Conservation (phyloP, 2,113 vertebrate species). For the Lates calcarifer region DNA sequence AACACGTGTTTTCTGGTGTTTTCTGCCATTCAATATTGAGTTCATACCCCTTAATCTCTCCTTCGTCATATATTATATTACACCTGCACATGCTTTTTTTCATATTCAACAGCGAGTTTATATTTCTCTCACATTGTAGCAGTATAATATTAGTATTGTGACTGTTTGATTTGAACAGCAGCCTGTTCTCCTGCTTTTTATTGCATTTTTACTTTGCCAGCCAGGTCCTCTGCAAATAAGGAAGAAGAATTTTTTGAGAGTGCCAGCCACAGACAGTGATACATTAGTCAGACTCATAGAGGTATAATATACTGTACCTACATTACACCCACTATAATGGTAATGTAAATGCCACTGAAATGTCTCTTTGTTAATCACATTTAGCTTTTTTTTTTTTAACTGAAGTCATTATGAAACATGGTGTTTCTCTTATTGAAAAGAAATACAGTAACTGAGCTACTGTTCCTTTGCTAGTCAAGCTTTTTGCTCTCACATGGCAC, state of each 20-base stretch:
- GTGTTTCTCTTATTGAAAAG: background rate
- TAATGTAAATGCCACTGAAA: background rate
- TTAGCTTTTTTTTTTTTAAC: background rate
- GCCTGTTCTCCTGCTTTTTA: slow-evolving; percentile 12
- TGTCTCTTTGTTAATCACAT: background rate
- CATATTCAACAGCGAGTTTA: background rate
- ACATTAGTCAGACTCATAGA: slow-evolving; percentile 23
- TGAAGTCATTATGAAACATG: too few species aligned
- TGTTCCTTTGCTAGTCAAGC: too few species aligned
- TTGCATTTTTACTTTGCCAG: slow-evolving; percentile 24
- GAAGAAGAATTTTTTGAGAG: slow-evolving; percentile 21
- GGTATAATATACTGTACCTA: background rate
- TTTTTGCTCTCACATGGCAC: too few species aligned
- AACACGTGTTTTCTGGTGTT: background rate
- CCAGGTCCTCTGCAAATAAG: slow-evolving; percentile 36
- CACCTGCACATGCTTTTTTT: background rate
- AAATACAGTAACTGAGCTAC: too few species aligned
- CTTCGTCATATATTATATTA: slow-evolving; percentile 1
- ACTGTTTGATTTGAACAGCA: background rate
- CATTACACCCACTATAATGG: background rate
- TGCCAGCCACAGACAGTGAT: slow-evolving; percentile 12
- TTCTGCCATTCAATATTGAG: background rate
- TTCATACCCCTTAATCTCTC: background rate
- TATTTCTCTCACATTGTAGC: background rate
- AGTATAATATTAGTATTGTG: background rate